A percentile compares a stretch with the other conserved stretches of the same genome.
These are phyloP conservation scores for Tauraco erythrolophus DNA, from an alignment of 2,113 vertebrate genomes.

Conservation along the genomic window DNA sequence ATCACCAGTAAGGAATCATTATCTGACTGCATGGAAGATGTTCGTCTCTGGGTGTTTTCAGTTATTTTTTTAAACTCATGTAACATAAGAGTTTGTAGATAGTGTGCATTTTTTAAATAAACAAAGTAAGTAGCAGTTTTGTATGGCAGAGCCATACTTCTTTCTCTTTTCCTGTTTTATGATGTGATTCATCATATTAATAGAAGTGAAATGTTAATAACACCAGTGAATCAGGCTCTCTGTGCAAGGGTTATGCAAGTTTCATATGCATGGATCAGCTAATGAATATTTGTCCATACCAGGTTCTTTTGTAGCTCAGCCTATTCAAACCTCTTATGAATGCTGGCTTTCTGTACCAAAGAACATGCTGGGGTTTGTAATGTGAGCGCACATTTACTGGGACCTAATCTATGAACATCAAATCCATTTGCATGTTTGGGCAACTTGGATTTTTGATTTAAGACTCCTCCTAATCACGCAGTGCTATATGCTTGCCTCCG, in stretches of 20 bases:
- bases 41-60: not conserved
- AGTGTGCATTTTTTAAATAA: not conserved
- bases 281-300: not conserved
- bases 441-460: slow-evolving; percentile 5
- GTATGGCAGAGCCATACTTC: not conserved
- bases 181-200: not conserved
- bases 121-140: not conserved
- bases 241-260: not conserved
- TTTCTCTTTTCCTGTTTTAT: not conserved
- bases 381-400: not conserved
- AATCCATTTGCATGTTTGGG: not conserved
- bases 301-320: not conserved
- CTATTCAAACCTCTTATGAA: not conserved
- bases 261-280: not conserved
- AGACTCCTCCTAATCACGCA: not conserved
- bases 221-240: not conserved
- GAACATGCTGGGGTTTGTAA: not conserved
- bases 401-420: not conserved
- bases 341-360: not conserved
- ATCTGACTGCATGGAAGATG: not conserved
- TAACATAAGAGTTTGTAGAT: not conserved
- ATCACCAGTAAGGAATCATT: not conserved
- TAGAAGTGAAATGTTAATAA: not conserved
- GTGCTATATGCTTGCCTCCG: not conserved
- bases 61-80: not conserved